These are phyloP conservation scores for Aurelia aurita complex sp. Pacific DNA, from an alignment of 30 jellyfish, hydroid and myxozoan genomes.

Conservation along the genomic window DNA sequence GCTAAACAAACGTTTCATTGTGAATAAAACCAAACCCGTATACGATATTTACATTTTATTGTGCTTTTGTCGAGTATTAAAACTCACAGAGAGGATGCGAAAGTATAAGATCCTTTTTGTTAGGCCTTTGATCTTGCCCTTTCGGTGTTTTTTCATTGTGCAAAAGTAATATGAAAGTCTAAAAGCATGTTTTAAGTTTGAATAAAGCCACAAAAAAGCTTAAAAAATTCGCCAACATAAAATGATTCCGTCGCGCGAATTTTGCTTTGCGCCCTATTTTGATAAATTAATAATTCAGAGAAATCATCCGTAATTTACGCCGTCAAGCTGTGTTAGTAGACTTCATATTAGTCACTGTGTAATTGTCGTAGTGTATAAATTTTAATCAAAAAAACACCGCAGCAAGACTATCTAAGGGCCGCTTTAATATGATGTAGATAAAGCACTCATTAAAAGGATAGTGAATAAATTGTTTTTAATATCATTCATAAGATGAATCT, in stretches of 20 bases:
- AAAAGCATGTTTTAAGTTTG: no score
- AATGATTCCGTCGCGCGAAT: constrained; percentile 1
- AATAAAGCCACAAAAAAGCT: no score
- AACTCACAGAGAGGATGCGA: no score
- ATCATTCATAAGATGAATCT: constrained; percentile 9
- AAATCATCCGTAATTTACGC: neutral
- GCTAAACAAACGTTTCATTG: no score
- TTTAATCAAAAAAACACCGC: constrained; percentile 6
- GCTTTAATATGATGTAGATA: neutral
- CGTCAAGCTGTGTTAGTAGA: neutral
- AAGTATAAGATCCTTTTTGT: no score
- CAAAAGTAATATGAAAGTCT: no score
- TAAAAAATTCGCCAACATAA: neutral
- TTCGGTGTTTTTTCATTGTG: no score
- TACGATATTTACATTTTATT: no score
- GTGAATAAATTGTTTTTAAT: neutral
- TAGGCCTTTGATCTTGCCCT: no score
- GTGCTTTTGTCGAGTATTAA: no score
- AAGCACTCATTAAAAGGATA: neutral
- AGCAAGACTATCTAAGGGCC: neutral
- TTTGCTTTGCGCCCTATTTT: neutral
- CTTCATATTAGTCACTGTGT: neutral
- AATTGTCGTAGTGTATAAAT: neutral
- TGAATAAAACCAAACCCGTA: no score
- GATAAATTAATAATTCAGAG: neutral